phyloP scores from a whole-genome alignment of 2,797 vertebrate species.

The Pantherophis vulpinus region DNA sequence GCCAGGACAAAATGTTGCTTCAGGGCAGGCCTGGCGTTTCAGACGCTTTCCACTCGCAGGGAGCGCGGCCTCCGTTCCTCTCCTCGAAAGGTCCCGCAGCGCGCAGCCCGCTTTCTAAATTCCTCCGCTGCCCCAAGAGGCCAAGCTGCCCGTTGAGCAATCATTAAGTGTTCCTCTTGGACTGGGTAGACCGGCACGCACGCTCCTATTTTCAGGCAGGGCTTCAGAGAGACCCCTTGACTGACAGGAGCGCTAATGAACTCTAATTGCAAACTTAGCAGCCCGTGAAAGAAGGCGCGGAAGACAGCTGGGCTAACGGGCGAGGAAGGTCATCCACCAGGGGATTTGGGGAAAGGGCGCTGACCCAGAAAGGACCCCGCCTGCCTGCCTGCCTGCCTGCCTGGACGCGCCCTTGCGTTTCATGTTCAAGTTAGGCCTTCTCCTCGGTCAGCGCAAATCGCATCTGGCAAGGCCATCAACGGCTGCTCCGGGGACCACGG shows the following conservation, averaged over 20 bases:
- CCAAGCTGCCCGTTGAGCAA: slow-evolving; percentile 15
- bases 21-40: neutral
- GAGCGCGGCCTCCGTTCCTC: neutral
- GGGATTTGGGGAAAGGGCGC: slow-evolving; percentile 45
- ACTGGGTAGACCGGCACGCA: slow-evolving; percentile 28
- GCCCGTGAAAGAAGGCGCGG: slow-evolving; percentile 58
- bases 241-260: slow-evolving; percentile 71
- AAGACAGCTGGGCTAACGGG: slow-evolving; percentile 62
- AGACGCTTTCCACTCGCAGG: too few species aligned
- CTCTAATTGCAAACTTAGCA: slow-evolving; percentile 64
- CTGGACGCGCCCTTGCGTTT: neutral
- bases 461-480: neutral
- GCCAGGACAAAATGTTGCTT: neutral
- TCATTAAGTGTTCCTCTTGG: neutral
- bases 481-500: neutral
- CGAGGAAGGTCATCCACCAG: slow-evolving; percentile 17
- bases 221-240: slow-evolving; percentile 49
- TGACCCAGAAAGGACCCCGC: slow-evolving; percentile 53
- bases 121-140: too few species aligned
- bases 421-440: slow-evolving; percentile 46
- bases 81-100: neutral
- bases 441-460: neutral
- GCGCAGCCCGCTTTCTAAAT: neutral
- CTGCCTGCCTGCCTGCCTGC: neutral
- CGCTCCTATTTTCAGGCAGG: slow-evolving; percentile 36